Conservation (phyloP, 2,888 invertebrate genomes). For the Dryocosmus kuriphilus region DNA sequence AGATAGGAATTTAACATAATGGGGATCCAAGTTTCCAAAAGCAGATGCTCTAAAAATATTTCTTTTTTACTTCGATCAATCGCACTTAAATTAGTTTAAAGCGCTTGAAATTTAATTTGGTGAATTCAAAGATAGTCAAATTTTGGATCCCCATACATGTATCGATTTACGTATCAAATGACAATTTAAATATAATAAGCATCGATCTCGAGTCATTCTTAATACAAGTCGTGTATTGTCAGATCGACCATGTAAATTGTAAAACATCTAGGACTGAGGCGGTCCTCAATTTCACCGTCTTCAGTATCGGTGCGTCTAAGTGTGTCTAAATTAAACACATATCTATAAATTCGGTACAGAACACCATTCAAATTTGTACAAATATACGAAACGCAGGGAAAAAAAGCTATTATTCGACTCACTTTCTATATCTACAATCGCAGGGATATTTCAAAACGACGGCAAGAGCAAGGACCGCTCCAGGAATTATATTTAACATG, state of each 20-base stretch:
- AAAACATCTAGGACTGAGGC: slow-evolving; percentile 27
- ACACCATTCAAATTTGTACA: slow-evolving; percentile 9
- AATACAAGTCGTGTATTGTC: slow-evolving; percentile 35
- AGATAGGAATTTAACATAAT: slow-evolving; percentile 7
- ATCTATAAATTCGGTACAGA: slow-evolving; percentile 14
- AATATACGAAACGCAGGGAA: slow-evolving; percentile 26
- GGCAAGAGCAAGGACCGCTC: slow-evolving; percentile 31
- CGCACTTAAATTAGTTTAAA: too few species aligned
- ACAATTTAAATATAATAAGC: slow-evolving; percentile 20
- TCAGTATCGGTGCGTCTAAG: background rate
- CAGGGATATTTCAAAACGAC: background rate
- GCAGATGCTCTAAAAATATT: background rate
- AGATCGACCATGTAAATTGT: slow-evolving; percentile 27
- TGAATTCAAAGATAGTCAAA: slow-evolving; percentile 4
- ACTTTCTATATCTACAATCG: slow-evolving; percentile 21
- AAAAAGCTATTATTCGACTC: slow-evolving; percentile 4
- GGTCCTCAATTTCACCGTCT: slow-evolving; percentile 23
- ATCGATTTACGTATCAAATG: slow-evolving; percentile 5
- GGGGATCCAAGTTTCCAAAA: slow-evolving; percentile 7
- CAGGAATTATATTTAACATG: slow-evolving; percentile 33
- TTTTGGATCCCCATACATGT: slow-evolving; percentile 18
- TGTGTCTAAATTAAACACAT: slow-evolving; percentile 19
- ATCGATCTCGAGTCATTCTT: slow-evolving; percentile 14
- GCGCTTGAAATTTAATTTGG: background rate
- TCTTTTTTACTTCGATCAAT: background rate